phyloP scores from a whole-genome alignment of 2,113 vertebrate species.

The Narcine bancroftii region DNA sequence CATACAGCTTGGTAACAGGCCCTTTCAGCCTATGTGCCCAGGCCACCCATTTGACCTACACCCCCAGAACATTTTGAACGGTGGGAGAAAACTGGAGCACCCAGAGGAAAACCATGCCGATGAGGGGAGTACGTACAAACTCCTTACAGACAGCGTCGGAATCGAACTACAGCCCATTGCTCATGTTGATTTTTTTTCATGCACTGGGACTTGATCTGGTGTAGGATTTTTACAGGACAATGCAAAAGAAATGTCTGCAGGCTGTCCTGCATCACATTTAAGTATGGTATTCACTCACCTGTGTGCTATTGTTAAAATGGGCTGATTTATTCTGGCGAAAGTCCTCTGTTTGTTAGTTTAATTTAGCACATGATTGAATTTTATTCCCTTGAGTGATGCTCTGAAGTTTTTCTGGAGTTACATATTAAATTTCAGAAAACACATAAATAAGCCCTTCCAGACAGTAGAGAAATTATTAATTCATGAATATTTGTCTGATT shows the following conservation, averaged over 20 bases:
- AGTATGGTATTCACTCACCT: not conserved
- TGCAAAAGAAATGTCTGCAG: not conserved
- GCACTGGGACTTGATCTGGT: not conserved
- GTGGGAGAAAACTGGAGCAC: too few species aligned
- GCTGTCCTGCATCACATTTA: not conserved
- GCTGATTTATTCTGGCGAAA: not conserved
- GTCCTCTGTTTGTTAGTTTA: not conserved
- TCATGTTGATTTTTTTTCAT: not conserved
- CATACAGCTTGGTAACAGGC: too few species aligned
- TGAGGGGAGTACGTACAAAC: too few species aligned
- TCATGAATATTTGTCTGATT: not conserved
- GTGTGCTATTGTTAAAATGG: not conserved
- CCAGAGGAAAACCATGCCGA: too few species aligned
- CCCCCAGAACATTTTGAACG: too few species aligned
- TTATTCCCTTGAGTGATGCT: not conserved
- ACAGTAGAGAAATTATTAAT: not conserved
- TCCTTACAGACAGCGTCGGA: too few species aligned
- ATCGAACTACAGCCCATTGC: too few species aligned
- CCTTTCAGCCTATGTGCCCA: too few species aligned
- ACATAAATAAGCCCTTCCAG: not conserved
- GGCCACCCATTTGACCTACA: too few species aligned
- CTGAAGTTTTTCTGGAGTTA: not conserved
- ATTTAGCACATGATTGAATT: not conserved
- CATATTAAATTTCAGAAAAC: not conserved
- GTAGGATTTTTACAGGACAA: not conserved